phyloP scores from a whole-genome alignment of 1,140 invertebrate genomes.

The Yoshiicerus persimilis region DNA sequence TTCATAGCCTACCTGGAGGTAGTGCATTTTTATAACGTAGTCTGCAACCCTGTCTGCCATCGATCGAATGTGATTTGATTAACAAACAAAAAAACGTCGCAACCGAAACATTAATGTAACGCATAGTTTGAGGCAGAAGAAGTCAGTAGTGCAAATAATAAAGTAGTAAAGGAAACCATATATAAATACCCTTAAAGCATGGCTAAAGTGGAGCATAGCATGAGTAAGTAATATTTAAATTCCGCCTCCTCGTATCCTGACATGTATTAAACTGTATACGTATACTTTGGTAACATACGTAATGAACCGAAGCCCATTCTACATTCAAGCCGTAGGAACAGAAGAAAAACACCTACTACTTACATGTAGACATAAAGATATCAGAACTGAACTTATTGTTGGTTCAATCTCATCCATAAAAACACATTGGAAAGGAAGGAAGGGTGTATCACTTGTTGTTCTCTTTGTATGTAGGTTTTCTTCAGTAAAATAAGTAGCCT shows the following conservation, averaged over 20 bases:
- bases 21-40: neutral
- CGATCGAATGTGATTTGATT: neutral
- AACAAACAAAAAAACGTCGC: neutral
- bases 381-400: neutral
- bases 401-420: neutral
- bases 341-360: neutral
- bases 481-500: neutral
- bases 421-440: neutral
- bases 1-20: too few relatives aligned
- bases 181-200: neutral
- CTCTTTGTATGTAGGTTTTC: neutral
- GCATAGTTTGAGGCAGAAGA: neutral
- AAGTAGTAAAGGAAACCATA: neutral
- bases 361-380: neutral
- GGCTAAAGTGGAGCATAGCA: neutral
- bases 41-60: neutral
- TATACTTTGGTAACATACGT: neutral
- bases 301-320: neutral
- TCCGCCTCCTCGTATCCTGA: neutral
- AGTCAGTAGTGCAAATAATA: neutral
- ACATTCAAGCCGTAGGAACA: neutral
- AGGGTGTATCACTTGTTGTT: neutral
- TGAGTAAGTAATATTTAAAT: conserved; percentile 3
- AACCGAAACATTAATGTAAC: neutral
- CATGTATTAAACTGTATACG: neutral